These are phyloP conservation scores for Siphonodentalium dalli DNA, from an alignment of 2,888 invertebrate genomes.

Conservation along the genomic window DNA sequence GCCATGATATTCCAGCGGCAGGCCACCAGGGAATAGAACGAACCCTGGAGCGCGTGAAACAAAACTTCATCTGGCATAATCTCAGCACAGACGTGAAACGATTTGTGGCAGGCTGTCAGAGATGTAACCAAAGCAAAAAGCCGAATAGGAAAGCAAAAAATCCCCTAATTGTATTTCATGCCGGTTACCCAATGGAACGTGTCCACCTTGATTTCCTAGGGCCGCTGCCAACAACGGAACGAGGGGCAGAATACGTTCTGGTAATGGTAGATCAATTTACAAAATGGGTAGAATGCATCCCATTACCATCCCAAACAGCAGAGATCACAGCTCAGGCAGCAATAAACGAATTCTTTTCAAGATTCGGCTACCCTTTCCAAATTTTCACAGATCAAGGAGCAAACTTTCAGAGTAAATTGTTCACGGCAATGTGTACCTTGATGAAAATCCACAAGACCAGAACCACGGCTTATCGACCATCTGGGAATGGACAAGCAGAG, in stretches of 20 bases:
- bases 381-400: constrained; percentile 14
- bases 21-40: constrained; percentile 11
- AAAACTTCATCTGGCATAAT: constrained; percentile 2
- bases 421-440: constrained; percentile 1
- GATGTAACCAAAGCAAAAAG: constrained; percentile 2
- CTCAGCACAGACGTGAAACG: too few relatives aligned
- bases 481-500: constrained; percentile 13
- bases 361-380: constrained; percentile 10
- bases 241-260: constrained; percentile 12
- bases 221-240: constrained; percentile 7
- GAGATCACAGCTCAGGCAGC: too few relatives aligned
- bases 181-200: constrained; percentile 69
- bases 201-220: constrained; percentile 19
- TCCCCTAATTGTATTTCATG: constrained; percentile 74
- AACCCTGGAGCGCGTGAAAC: constrained; percentile 2
- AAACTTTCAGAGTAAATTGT: constrained; percentile 14
- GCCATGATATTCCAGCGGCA: constrained; percentile 5
- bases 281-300: constrained; percentile 2
- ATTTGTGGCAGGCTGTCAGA: background rate
- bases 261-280: constrained; percentile 19
- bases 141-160: background rate
- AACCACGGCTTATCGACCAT: constrained; percentile 13
- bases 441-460: constrained; percentile 13
- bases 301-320: constrained; percentile 1
- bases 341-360: constrained; percentile 6